A percentile compares a stretch with the other conserved stretches of the same genome.
Evolutionary conservation across 1,140 invertebrate genomes (phyloP).

Genomic region (Lanistes nyassanus): DNA sequence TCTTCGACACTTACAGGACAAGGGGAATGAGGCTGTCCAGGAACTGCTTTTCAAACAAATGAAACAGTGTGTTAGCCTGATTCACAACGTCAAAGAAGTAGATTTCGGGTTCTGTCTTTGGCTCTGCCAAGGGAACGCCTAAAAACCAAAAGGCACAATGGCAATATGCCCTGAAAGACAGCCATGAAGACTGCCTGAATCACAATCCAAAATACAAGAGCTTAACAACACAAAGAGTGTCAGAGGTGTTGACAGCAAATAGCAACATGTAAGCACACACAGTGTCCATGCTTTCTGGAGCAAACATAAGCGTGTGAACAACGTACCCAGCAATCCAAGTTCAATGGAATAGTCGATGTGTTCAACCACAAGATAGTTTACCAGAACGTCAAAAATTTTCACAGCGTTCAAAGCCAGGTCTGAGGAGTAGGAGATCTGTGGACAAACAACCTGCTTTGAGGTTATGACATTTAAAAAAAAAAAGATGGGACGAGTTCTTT

Average conservation of each 20-base stretch:
- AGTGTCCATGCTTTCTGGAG: too few species aligned
- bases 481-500: background rate
- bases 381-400: constrained; percentile 86
- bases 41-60: constrained; percentile 94
- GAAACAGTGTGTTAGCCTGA: constrained; percentile 95
- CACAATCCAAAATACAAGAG: too few species aligned
- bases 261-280: background rate
- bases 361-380: constrained; percentile 88
- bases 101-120: constrained; percentile 81
- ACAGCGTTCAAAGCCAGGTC: constrained; percentile 85
- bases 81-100: constrained; percentile 95
- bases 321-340: constrained; percentile 80
- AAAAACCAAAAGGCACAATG: constrained; percentile 3
- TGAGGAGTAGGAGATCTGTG: constrained; percentile 80
- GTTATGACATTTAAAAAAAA: background rate
- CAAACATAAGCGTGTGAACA: too few species aligned
- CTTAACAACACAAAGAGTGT: background rate
- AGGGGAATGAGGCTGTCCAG: constrained; percentile 89
- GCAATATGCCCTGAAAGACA: too few species aligned
- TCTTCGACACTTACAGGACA: constrained; percentile 76
- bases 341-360: constrained; percentile 97
- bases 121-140: constrained; percentile 87
- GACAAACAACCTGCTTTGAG: constrained; percentile 47
- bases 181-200: background rate
- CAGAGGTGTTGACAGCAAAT: background rate